phyloP scores from a whole-genome alignment of 2,888 invertebrate genomes.

The Xestia rhomboidea region DNA sequence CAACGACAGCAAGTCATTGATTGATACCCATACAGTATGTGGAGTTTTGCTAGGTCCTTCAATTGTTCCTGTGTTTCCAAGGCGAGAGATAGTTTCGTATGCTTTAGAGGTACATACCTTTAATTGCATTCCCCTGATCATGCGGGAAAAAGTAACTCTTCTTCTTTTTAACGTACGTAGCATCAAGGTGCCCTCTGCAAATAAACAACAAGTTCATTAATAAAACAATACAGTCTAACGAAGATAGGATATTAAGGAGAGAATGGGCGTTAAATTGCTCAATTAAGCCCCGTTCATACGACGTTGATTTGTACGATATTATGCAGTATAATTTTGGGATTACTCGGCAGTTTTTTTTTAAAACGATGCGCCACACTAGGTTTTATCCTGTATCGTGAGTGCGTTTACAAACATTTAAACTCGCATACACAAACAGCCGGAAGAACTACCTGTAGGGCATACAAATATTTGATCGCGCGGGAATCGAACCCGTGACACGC shows the following conservation, averaged over 20 bases:
- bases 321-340: background rate
- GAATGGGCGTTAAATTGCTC: background rate
- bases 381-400: too few species aligned
- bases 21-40: background rate
- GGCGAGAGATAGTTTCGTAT: background rate
- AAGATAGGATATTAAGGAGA: background rate
- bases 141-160: slow-evolving; percentile 84
- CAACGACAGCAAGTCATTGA: background rate
- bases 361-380: too few species aligned
- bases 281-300: background rate
- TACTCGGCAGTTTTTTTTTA: background rate
- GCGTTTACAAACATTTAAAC: too few species aligned
- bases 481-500: too few species aligned
- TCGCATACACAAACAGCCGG: too few species aligned
- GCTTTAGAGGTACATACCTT: slow-evolving; percentile 69
- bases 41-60: background rate
- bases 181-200: slow-evolving; percentile 84
- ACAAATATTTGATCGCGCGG: too few species aligned
- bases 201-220: slow-evolving; percentile 1
- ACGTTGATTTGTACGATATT: background rate
- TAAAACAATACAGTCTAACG: background rate
- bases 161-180: slow-evolving; percentile 87
- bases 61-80: background rate
- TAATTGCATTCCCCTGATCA: slow-evolving; percentile 74
- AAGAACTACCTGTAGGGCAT: too few species aligned